Conservation (phyloP, 2,797 vertebrate genomes). For the Eutrigla gurnardus region DNA sequence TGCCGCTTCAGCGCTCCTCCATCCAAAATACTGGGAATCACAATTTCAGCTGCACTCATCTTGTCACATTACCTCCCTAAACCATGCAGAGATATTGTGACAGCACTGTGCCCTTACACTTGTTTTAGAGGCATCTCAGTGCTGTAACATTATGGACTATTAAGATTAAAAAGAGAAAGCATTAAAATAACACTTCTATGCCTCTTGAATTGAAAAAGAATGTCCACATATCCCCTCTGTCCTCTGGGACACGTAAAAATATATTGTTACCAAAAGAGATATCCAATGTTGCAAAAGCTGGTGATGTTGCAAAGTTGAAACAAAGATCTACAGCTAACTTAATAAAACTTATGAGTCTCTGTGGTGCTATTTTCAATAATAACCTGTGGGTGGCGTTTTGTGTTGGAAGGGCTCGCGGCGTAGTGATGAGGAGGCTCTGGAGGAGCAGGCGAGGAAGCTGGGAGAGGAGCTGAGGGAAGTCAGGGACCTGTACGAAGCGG, state of each 20-base stretch:
- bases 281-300: neutral
- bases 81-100: too few species aligned
- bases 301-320: neutral
- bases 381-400: conserved; percentile 15
- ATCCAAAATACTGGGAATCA: neutral
- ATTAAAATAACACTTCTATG: neutral
- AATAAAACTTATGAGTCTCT: conserved; percentile 1
- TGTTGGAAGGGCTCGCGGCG: conserved; percentile 88
- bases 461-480: conserved; percentile 92
- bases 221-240: too few species aligned
- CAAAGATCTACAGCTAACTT: neutral
- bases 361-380: neutral
- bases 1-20: neutral
- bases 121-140: too few species aligned
- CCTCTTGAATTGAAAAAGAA: too few species aligned
- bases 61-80: neutral
- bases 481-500: conserved; percentile 90
- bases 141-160: neutral
- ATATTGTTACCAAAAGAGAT: neutral
- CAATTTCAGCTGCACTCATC: neutral
- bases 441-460: conserved; percentile 94
- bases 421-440: conserved; percentile 94
- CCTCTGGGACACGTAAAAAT: neutral
- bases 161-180: neutral
- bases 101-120: neutral